phyloP scores from a whole-genome alignment of 2,888 invertebrate species.

The Adineta ricciae region DNA sequence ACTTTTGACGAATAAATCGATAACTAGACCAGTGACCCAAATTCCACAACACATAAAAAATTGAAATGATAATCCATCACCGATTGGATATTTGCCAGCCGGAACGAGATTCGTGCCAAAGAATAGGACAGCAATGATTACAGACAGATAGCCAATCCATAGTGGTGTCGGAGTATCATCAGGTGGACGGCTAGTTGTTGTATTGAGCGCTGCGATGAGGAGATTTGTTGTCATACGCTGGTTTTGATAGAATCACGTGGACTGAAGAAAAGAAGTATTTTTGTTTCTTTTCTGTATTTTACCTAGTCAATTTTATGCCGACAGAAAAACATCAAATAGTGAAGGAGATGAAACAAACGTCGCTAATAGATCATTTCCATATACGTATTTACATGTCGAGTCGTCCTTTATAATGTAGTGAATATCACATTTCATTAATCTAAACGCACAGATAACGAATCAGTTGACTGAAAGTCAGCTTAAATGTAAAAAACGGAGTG shows the following conservation, averaged over 20 bases:
- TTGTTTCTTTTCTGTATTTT: not conserved
- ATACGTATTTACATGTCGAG: not conserved
- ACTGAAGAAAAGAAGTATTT: not conserved
- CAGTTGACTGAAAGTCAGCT: not conserved
- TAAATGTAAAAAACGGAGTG: not conserved
- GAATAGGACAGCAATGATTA: slow-evolving; percentile 49
- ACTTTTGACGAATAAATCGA: slow-evolving; percentile 43
- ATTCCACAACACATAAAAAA: slow-evolving; percentile 51
- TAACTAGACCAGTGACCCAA: slow-evolving; percentile 46
- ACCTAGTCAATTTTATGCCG: not conserved
- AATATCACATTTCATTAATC: too few species aligned
- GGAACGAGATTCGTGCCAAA: slow-evolving; percentile 54
- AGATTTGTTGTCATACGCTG: not conserved
- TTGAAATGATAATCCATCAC: slow-evolving; percentile 53
- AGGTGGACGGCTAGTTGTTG: not conserved
- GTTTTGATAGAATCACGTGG: not conserved
- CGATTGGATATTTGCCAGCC: slow-evolving; percentile 50
- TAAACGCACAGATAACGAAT: not conserved
- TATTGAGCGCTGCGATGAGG: not conserved
- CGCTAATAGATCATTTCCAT: not conserved
- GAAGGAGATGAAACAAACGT: not conserved
- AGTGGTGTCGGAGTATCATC: slow-evolving; percentile 34
- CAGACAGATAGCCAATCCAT: slow-evolving; percentile 47
- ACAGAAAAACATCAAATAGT: not conserved
- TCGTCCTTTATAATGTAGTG: too few species aligned